These are phyloP conservation scores for Penaeus indicus DNA, from an alignment of 1,140 invertebrate species.

Conservation along the genomic window DNA sequence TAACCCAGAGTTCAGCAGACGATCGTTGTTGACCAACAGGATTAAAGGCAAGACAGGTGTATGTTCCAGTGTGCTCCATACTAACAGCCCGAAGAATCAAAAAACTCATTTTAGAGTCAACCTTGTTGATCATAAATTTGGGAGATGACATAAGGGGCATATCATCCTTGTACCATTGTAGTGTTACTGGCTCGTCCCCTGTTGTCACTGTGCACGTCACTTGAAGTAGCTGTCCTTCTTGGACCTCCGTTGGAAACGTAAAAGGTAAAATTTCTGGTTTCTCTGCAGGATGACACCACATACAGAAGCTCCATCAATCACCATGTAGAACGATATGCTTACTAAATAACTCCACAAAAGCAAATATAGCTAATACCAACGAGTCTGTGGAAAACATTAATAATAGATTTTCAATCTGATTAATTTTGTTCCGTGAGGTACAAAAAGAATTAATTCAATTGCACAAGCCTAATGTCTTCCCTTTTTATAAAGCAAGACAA, in stretches of 20 bases:
- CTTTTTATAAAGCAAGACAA: too few relatives aligned
- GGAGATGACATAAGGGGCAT: constrained; percentile 46
- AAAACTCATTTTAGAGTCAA: constrained; percentile 60
- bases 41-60: constrained; percentile 77
- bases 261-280: constrained; percentile 60
- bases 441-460: too few relatives aligned
- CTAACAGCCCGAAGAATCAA: constrained; percentile 54
- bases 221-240: constrained; percentile 57
- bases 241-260: constrained; percentile 55
- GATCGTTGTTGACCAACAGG: constrained; percentile 71
- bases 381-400: too few relatives aligned
- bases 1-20: constrained; percentile 62
- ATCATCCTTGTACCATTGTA: constrained; percentile 75
- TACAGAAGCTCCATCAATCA: background rate
- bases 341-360: too few relatives aligned
- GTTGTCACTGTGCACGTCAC: constrained; percentile 56
- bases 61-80: constrained; percentile 67
- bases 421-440: too few relatives aligned
- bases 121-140: constrained; percentile 60
- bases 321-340: too few relatives aligned
- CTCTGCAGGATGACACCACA: constrained; percentile 35
- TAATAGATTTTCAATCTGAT: too few relatives aligned
- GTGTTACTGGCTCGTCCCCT: constrained; percentile 69
- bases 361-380: too few relatives aligned
- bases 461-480: too few relatives aligned